Evolutionary conservation across 2,888 invertebrate genomes (phyloP).

Genomic region (Villa cingulata): DNA sequence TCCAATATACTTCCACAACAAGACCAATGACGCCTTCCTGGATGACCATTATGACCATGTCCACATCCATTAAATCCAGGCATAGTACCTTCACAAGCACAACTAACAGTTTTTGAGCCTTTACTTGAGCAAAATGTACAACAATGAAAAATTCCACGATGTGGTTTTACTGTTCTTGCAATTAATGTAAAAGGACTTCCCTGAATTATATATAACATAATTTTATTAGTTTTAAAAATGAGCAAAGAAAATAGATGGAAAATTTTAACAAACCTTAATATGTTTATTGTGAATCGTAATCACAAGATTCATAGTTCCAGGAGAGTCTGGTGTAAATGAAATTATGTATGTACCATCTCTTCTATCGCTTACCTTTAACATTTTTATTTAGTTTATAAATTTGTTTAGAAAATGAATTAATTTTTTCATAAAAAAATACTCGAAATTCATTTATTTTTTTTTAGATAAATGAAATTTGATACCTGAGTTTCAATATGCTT

Average conservation of each 20-base stretch:
- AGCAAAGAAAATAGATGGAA: not conserved
- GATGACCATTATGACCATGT: conserved; percentile 68
- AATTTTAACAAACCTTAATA: conserved; percentile 42
- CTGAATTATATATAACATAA: too few relatives aligned
- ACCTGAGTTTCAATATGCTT: conserved; percentile 39
- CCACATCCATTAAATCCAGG: conserved; percentile 66
- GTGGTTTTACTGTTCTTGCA: conserved; percentile 48
- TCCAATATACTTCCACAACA: conserved; percentile 57
- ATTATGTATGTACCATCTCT: conserved; percentile 52
- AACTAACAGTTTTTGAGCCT: conserved; percentile 51
- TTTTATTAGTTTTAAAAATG: not conserved
- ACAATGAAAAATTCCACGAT: conserved; percentile 63
- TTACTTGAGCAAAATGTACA: conserved; percentile 71
- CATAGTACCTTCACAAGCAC: conserved; percentile 63
- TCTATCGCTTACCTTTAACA: conserved; percentile 42
- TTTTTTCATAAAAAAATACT: not conserved
- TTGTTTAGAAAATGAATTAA: not conserved
- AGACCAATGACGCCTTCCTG: conserved; percentile 68
- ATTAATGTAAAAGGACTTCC: conserved; percentile 54
- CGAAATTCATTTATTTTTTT: not conserved
- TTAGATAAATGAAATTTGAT: too few relatives aligned
- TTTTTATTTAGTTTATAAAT: too few relatives aligned
- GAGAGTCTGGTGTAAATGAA: conserved; percentile 46
- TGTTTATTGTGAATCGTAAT: conserved; percentile 50
- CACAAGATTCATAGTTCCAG: conserved; percentile 48